Percentiles rank a stretch among this genome's conserved stretches.
phyloP scores from a whole-genome alignment of 1,140 invertebrate genomes.

The Solenopsis fugax region DNA sequence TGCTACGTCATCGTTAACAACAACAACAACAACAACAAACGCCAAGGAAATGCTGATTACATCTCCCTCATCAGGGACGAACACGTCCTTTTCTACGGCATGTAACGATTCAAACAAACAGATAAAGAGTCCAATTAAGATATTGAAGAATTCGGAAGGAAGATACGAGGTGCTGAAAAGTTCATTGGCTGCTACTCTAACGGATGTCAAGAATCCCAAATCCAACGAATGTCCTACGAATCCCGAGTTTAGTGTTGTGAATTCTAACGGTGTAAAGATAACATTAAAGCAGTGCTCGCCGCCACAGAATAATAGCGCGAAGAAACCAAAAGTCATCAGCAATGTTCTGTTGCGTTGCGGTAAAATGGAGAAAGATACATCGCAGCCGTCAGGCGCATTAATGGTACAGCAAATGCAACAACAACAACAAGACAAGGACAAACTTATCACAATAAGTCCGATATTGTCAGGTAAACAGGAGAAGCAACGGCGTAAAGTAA shows the following conservation, averaged over 20 bases:
- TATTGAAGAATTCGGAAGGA: conserved; percentile 82
- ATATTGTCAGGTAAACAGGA: conserved; percentile 63
- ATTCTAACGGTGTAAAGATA: conserved; percentile 83
- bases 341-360: conserved; percentile 77
- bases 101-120: conserved; percentile 57
- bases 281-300: conserved; percentile 82
- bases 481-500: conserved; percentile 80
- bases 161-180: conserved; percentile 80
- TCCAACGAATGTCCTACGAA: conserved; percentile 28
- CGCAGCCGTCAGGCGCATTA: background rate
- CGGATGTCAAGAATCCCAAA: conserved; percentile 59
- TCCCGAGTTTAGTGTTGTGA: conserved; percentile 83
- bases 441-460: conserved; percentile 13
- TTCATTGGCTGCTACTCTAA: background rate
- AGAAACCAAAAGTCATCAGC: conserved; percentile 81
- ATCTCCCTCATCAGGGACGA: background rate
- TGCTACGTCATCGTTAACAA: background rate
- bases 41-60: background rate
- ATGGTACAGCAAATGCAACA: conserved; percentile 52
- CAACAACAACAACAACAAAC: background rate
- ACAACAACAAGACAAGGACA: conserved; percentile 57
- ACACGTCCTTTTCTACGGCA: background rate
- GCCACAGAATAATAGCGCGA: conserved; percentile 40
- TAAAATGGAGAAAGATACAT: conserved; percentile 64
- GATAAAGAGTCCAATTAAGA: conserved; percentile 83